Conservation (phyloP, 1,140 invertebrate genomes). For the Philaenus spumarius region DNA sequence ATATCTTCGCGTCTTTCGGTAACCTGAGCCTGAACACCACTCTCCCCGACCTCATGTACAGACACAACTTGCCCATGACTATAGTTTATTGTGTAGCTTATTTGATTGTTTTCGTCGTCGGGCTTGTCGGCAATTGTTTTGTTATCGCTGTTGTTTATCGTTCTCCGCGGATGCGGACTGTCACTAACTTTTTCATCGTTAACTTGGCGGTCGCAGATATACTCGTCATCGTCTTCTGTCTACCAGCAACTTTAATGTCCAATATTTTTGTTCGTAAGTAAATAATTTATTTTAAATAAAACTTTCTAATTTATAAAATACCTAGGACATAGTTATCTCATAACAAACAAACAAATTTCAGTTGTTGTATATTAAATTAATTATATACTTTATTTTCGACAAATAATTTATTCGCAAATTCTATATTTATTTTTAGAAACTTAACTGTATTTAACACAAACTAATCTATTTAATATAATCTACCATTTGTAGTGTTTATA, state of each 20-base stretch:
- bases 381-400: too few species aligned
- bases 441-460: too few species aligned
- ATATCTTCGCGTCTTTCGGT: slow-evolving; percentile 32
- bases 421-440: too few species aligned
- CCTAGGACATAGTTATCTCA: too few species aligned
- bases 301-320: too few species aligned
- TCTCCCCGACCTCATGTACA: slow-evolving; percentile 49
- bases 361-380: too few species aligned
- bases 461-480: too few species aligned
- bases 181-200: slow-evolving; percentile 94
- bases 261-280: slow-evolving; percentile 93
- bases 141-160: slow-evolving; percentile 83
- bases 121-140: slow-evolving; percentile 81
- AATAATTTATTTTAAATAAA: too few species aligned
- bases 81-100: slow-evolving; percentile 78
- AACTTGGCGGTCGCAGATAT: slow-evolving; percentile 93
- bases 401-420: too few species aligned
- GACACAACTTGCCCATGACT: slow-evolving; percentile 70
- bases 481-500: too few species aligned
- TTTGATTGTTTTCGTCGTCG: slow-evolving; percentile 74
- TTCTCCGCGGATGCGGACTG: slow-evolving; percentile 82
- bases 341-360: too few species aligned
- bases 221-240: slow-evolving; percentile 86
- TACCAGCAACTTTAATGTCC: slow-evolving; percentile 86
- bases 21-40: slow-evolving; percentile 29